Evolutionary conservation across 2,113 vertebrate genomes (phyloP), one percentile per base, ranked within the genome.

Genomic region (Eulemur macaco): DNA sequence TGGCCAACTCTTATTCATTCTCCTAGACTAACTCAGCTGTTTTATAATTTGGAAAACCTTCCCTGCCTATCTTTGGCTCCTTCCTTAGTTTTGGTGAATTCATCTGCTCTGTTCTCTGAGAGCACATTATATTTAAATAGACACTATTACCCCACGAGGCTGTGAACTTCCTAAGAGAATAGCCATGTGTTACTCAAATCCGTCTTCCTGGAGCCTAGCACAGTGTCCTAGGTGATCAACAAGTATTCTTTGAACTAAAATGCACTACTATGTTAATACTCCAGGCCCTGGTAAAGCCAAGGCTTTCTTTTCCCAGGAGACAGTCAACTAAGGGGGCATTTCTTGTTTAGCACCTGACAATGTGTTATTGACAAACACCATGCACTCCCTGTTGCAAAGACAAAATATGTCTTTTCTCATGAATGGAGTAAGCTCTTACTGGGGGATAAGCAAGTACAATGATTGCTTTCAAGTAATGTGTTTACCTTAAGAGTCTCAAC

Each of bases 171-270:
- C 74, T 60, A 64, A 60, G 54, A 34, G 7, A 27, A 69, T 0
- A 9, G 58, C 9, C 10, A 5, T 50, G 3, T 52, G 39, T 81
- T 89, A 54, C 31, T 82, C 50, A 34, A 52, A 60, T 64, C 27
- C 29, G 0, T 34, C 50, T 52, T 71, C 2, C 69, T n/a, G 13
- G 25, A 77, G 25, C n/a, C 37, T 78, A 60, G 45, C 23, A 7
- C 8, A 2, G 23, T 73, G 37, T 73, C 37, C n/a, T 37, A 45
- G 58, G 12, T 52, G 34, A 42, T 91, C 47, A 54, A 1, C 18
- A 83, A 73, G 27, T 68, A 27, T 83, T 97, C 73, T 93, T 88
- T 87, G 68, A 93, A 47, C 9, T 50, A 82, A 78, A n/a, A 66
- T 5, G 11, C 11, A 18, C 45, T 50, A 14, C 8, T 3, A 1